Evolutionary conservation across 2,888 invertebrate species (phyloP), one percentile per base, ranked within the genome.

Genomic region (Sphinx pinastri): DNA sequence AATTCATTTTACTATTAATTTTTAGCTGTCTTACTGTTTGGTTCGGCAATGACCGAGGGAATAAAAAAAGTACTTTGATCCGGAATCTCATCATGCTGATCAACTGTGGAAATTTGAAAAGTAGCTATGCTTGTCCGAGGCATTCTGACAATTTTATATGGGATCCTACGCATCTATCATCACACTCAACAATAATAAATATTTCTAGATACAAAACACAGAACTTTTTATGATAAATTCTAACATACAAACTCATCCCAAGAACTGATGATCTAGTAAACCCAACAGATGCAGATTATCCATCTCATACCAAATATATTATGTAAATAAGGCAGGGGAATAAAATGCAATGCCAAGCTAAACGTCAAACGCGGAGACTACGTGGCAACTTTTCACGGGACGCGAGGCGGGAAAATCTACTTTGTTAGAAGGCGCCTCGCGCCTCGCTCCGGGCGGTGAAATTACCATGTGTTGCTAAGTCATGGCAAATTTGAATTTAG

Each of bases 371-470:
- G 47, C 10, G 19, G 57, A 57, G 47, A 4, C 47, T 47, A 47
- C 47, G 63, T 49, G 13, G 63, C 12, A 63, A 63, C 47, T 63
- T 63, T 49, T 63, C 49, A 49, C 49, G 13, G 63, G 49, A 49
- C 25, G 25, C 13, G 19, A 63, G 16, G 45, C 7, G 63, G 63
- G 63, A 63, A 57, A 63, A 63, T 63, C 19, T 63, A 63, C 49
- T 63, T 63, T 63, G 63, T 63, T 63, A 49, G 47, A 31, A 55
- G 58, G 25, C 49, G 49, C 47, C 60, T 16, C 63, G 58, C 58
- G 19, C 19, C 55, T 6, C 4, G 63, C 63, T 13, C 47, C 63
- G 49, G 19, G 63, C 58, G 25, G 2, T 57, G 31, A 14, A 58
- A 14, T 5, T 49, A 63, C 63, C 63, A 63, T 13, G 63, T 63